Evolutionary conservation across 2,113 vertebrate genomes (phyloP), one percentile per base, ranked within the genome.

Genomic region (Calyptommatus sinebrachiatus): DNA sequence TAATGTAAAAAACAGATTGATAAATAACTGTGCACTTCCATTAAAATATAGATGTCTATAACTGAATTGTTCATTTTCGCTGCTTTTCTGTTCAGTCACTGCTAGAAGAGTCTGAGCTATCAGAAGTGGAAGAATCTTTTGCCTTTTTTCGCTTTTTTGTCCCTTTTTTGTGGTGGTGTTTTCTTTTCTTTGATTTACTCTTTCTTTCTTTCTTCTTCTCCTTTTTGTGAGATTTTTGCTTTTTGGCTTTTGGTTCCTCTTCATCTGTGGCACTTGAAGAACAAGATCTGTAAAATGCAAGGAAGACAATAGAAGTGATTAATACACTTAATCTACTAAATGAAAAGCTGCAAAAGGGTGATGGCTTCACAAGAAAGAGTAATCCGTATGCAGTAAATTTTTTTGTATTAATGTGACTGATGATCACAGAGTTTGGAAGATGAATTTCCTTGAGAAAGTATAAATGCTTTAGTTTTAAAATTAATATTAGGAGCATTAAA

Each of bases 151-250:
- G 96, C 76, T 94, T 95, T 86, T 95, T 98, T 69, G 94, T 95
- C 71, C 93, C 95, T 74, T 97, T 99, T 91, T 95, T 96, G 77
- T 94, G 95, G 76, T 94, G 96, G 89, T 92, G 94, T 79, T 98
- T 97, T 71, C 94, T 92, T 84, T 95, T 97, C 86, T 94, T 97
- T 46, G 95, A 96, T 83, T 94, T 96, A 82, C 22, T 94, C 79
- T 94, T 97, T 89, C 96, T 97, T 86, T 94, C 94, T 87, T 95
- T 97, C 90, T 97, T 97, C 84, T 94, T 97, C 90, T 97, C 97
- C 92, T 97, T 99, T 91, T 97, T 99, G 72, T 95, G 95, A 77
- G 91, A 94, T 88, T 97, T 99, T 77, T 95, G 89, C 85, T 97
- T 99, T 91, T 97, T 99, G 89, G 95, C 95, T 91, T 96, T 98